Conservation (phyloP, 2,888 invertebrate species). For the Chymomyza amoena region DNA sequence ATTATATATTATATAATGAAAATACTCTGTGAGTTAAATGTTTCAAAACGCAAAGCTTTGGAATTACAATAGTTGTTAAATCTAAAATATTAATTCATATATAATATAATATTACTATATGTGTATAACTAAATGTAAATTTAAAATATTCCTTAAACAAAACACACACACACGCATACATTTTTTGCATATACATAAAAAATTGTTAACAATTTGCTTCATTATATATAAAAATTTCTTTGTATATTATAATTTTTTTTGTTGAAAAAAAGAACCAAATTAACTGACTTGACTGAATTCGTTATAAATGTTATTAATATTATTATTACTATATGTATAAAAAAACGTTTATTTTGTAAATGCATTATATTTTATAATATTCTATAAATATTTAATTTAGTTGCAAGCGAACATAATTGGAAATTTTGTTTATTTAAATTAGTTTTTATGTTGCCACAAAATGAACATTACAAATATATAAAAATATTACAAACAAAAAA, state of each 20-base stretch:
- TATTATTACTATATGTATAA: constrained; percentile 60
- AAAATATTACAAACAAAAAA: constrained; percentile 23
- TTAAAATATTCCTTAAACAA: constrained; percentile 31
- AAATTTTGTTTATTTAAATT: not conserved
- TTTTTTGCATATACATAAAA: not conserved
- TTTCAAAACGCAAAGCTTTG: constrained; percentile 66
- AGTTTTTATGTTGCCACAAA: constrained; percentile 1
- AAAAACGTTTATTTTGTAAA: constrained; percentile 30
- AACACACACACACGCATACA: not conserved
- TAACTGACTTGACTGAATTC: constrained; percentile 71
- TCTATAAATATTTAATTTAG: not conserved
- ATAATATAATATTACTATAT: constrained; percentile 32
- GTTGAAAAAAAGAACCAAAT: constrained; percentile 29
- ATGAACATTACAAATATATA: constrained; percentile 20
- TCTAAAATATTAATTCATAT: constrained; percentile 36
- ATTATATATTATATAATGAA: constrained; percentile 65
- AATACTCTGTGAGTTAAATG: constrained; percentile 72
- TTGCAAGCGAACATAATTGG: not conserved
- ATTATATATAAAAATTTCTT: not conserved
- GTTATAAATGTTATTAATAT: constrained; percentile 70
- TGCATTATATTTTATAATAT: constrained; percentile 1
- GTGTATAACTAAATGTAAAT: constrained; percentile 60
- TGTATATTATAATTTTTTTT: not conserved
- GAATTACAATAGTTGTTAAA: constrained; percentile 64
- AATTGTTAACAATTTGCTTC: not conserved